Conservation (phyloP, 1,140 invertebrate species). For the Eumeta japonica region DNA sequence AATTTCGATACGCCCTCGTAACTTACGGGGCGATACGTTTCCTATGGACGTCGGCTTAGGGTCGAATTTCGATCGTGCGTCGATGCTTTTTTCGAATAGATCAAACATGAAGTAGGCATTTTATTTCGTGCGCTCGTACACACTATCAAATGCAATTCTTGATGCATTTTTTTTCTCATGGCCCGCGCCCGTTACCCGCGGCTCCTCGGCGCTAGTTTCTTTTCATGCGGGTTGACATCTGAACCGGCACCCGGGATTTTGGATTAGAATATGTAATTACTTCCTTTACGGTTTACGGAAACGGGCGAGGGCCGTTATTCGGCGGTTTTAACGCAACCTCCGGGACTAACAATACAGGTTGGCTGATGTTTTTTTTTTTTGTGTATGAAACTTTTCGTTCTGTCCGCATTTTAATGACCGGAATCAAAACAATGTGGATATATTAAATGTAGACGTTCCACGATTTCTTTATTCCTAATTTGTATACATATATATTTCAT, state of each 20-base stretch:
- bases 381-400: too few relatives aligned
- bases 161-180: conserved; percentile 52
- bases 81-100: conserved; percentile 29
- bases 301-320: conserved; percentile 27
- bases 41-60: conserved; percentile 14
- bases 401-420: too few relatives aligned
- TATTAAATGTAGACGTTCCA: too few relatives aligned
- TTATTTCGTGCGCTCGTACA: conserved; percentile 32
- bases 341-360: too few relatives aligned
- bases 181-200: too few relatives aligned
- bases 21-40: conserved; percentile 14
- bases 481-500: too few relatives aligned
- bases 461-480: too few relatives aligned
- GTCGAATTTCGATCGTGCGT: conserved; percentile 19
- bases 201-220: too few relatives aligned
- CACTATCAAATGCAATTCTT: conserved; percentile 37
- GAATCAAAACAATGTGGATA: too few relatives aligned
- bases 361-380: too few relatives aligned
- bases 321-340: too few relatives aligned
- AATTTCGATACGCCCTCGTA: conserved; percentile 49
- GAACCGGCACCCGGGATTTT: conserved; percentile 37
- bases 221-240: too few relatives aligned
- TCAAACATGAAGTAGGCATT: conserved; percentile 42
- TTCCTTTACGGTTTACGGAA: conserved; percentile 54
- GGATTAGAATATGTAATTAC: conserved; percentile 57